A percentile compares a stretch with the other conserved stretches of the same genome.
phyloP scores from a whole-genome alignment of 1,140 invertebrate species.

The Cyrtorhinus lividipennis region DNA sequence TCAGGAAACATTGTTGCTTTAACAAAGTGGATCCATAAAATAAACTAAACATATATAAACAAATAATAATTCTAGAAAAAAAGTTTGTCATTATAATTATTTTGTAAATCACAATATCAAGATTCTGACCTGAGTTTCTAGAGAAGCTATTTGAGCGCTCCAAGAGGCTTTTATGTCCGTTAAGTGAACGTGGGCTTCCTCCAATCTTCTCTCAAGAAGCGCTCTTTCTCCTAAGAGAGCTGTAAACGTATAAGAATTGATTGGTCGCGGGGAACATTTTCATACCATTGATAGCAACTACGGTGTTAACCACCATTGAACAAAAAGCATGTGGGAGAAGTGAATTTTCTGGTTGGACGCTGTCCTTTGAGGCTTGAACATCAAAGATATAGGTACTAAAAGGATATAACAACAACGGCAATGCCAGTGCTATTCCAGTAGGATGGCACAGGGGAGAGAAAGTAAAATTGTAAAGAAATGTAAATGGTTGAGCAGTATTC shows the following conservation, averaged over 20 bases:
- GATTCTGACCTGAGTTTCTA: conserved; percentile 62
- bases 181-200: conserved; percentile 68
- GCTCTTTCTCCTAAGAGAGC: conserved; percentile 41
- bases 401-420: too few species aligned
- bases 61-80: background rate
- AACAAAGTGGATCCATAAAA: background rate
- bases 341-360: too few species aligned
- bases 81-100: background rate
- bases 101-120: background rate
- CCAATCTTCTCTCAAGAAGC: conserved; percentile 55
- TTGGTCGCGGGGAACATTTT: too few species aligned
- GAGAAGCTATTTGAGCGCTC: conserved; percentile 70
- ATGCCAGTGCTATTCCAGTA: too few species aligned
- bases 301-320: too few species aligned
- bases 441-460: too few species aligned
- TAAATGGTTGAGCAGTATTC: too few species aligned
- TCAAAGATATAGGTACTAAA: too few species aligned
- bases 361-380: too few species aligned
- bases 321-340: too few species aligned
- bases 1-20: conserved; percentile 2
- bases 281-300: background rate
- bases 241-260: conserved; percentile 20
- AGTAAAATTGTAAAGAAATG: too few species aligned
- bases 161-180: conserved; percentile 77
- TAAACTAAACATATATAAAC: background rate